Evolutionary conservation across 2,797 vertebrate genomes (phyloP).

Genomic region (Cyprinella venusta): DNA sequence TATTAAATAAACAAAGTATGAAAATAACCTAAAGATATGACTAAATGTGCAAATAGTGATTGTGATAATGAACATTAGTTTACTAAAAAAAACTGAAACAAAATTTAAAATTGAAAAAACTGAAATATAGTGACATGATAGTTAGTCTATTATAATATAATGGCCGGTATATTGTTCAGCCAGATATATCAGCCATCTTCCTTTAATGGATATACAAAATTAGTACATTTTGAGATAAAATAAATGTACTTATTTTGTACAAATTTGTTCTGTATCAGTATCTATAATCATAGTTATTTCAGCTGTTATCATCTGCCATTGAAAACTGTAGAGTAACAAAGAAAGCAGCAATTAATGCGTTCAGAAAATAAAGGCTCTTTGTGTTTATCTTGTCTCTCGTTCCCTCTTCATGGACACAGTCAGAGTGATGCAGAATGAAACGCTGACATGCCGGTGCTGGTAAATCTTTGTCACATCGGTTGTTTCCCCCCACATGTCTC

Average conservation of each 20-base stretch:
- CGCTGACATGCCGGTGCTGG: slow-evolving; percentile 62
- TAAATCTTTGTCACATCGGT: slow-evolving; percentile 71
- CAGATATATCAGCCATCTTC: not conserved
- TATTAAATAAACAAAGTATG: not conserved
- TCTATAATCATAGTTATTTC: not conserved
- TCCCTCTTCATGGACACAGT: not conserved
- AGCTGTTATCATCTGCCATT: not conserved
- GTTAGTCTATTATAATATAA: not conserved
- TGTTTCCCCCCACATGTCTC: slow-evolving; percentile 63
- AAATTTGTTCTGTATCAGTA: not conserved
- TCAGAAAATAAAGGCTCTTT: not conserved
- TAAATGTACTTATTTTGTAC: not conserved
- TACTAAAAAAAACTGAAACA: not conserved
- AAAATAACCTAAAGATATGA: not conserved
- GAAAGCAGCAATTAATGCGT: not conserved
- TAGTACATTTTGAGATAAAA: not conserved
- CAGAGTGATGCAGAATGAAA: slow-evolving; percentile 25
- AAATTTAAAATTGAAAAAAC: not conserved
- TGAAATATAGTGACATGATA: not conserved
- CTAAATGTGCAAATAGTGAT: not conserved
- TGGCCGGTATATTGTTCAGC: not conserved
- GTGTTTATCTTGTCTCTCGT: not conserved
- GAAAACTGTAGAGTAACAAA: not conserved
- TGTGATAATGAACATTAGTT: not conserved
- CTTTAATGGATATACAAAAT: not conserved